Evolutionary conservation across 2,113 vertebrate genomes (phyloP).

Genomic region (Microcebus ravelobensis): DNA sequence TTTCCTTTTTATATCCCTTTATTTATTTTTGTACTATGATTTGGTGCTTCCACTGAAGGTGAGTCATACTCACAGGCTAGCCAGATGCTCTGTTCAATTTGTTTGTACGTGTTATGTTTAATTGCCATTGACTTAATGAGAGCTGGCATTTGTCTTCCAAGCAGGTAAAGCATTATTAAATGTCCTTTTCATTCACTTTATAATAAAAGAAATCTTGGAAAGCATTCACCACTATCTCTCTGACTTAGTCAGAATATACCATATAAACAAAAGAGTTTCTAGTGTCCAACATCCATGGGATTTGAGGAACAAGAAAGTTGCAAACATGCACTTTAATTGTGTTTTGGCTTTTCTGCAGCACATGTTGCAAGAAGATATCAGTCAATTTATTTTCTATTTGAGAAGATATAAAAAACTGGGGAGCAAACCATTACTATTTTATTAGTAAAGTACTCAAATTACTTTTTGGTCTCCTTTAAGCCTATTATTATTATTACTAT

Average conservation of each 20-base stretch:
- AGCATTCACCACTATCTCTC: background rate
- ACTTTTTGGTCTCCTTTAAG: constrained; percentile 45
- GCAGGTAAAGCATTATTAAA: constrained; percentile 23
- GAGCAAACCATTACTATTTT: background rate
- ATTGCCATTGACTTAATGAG: constrained; percentile 57
- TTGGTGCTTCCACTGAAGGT: constrained; percentile 21
- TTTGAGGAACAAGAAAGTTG: background rate
- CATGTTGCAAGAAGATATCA: constrained; percentile 22
- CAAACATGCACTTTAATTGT: background rate
- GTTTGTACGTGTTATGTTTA: constrained; percentile 38
- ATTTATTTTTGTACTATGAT: constrained; percentile 31
- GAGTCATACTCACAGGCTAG: constrained; percentile 30
- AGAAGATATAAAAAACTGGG: background rate
- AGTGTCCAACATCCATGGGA: background rate
- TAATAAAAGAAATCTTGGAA: constrained; percentile 46
- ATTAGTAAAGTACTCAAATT: constrained; percentile 56
- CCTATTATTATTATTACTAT: background rate
- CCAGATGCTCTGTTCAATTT: constrained; percentile 58
- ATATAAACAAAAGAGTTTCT: background rate
- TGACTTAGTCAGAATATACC: background rate
- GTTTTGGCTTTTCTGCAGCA: background rate
- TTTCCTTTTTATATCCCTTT: constrained; percentile 11
- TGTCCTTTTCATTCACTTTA: constrained; percentile 42
- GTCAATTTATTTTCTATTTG: background rate
- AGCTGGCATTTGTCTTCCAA: constrained; percentile 31